A percentile compares a stretch with the other conserved stretches of the same genome.
Evolutionary conservation across 2,797 vertebrate species (phyloP).

Genomic region (Chromis chromis): DNA sequence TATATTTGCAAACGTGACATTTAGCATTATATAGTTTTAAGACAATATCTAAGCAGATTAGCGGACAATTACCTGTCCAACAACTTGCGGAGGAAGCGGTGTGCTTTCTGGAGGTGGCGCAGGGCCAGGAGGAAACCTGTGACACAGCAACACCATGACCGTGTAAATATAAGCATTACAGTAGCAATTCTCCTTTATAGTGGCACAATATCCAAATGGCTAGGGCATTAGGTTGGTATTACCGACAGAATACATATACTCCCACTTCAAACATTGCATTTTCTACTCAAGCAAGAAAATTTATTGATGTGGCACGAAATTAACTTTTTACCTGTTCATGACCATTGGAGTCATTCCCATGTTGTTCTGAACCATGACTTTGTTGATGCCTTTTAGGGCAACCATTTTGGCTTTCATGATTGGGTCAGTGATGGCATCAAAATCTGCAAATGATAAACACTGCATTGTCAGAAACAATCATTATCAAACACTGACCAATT

Average conservation of each 20-base stretch:
- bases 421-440: slow-evolving; percentile 97
- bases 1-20: not conserved
- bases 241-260: not conserved
- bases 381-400: slow-evolving; percentile 98
- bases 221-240: not conserved
- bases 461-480: slow-evolving; percentile 28
- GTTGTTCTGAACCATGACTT: slow-evolving; percentile 98
- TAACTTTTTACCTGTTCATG: slow-evolving; percentile 91
- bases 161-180: not conserved
- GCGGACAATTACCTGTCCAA: slow-evolving; percentile 87
- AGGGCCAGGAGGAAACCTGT: slow-evolving; percentile 90
- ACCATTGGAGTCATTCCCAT: slow-evolving; percentile 95
- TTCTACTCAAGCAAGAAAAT: not conserved
- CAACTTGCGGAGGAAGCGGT: slow-evolving; percentile 87
- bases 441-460: slow-evolving; percentile 85
- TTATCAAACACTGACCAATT: not conserved
- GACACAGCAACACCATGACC: slow-evolving; percentile 31
- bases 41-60: slow-evolving; percentile 14
- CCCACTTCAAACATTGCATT: not conserved
- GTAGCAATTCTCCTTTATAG: not conserved
- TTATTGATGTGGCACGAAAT: not conserved
- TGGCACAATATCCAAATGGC: not conserved
- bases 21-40: slow-evolving; percentile 1
- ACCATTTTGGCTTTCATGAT: slow-evolving; percentile 99
- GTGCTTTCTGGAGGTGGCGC: slow-evolving; percentile 86